phyloP scores from a whole-genome alignment of 2,888 invertebrate species.

The Doris montereyensis region DNA sequence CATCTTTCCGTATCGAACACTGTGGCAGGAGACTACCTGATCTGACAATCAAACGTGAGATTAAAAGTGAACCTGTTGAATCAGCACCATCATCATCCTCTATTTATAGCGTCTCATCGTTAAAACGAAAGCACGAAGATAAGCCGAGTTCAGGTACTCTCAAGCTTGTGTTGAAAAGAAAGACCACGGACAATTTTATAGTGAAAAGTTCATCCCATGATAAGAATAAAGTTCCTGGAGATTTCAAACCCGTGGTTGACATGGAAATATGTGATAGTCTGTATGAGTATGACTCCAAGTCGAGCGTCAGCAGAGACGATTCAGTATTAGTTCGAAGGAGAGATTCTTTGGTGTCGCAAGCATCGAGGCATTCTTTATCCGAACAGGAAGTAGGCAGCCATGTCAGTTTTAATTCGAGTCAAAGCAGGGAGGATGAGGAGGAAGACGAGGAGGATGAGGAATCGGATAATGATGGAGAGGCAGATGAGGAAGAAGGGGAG shows the following conservation, averaged over 20 bases:
- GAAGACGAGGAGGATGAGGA: neutral
- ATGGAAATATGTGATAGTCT: conserved; percentile 41
- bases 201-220: conserved; percentile 24
- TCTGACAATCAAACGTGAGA: neutral
- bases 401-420: neutral
- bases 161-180: conserved; percentile 34
- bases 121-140: conserved; percentile 26
- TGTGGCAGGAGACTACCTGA: neutral
- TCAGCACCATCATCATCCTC: neutral
- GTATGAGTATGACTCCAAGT: conserved; percentile 34
- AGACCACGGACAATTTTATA: conserved; percentile 28
- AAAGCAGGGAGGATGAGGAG: neutral
- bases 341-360: conserved; percentile 17
- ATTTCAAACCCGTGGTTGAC: conserved; percentile 36
- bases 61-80: neutral
- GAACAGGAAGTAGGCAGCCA: neutral
- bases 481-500: neutral
- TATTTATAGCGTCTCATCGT: neutral
- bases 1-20: neutral
- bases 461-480: conserved; percentile 14
- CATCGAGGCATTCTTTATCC: conserved; percentile 28
- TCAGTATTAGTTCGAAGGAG: conserved; percentile 33
- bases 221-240: conserved; percentile 16
- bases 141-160: conserved; percentile 31
- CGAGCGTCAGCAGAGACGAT: neutral